phyloP scores from a whole-genome alignment of 2,888 invertebrate genomes.

The Marronus borbonicus region DNA sequence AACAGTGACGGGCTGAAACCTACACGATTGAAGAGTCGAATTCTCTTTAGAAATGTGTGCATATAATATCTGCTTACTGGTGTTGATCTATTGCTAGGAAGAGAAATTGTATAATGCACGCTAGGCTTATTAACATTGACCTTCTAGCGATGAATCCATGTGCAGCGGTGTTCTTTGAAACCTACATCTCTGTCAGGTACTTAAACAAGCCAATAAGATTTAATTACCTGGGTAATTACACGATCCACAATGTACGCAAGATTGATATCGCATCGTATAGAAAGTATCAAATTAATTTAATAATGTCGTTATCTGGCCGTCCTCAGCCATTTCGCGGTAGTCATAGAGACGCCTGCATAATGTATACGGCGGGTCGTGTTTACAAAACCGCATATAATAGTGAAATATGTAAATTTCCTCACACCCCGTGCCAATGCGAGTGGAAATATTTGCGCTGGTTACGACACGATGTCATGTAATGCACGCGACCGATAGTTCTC shows the following conservation, averaged over 20 bases:
- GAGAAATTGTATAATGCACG: too few relatives aligned
- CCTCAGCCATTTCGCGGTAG: slow-evolving; percentile 30
- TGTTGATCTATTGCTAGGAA: too few relatives aligned
- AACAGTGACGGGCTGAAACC: too few relatives aligned
- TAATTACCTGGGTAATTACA: slow-evolving; percentile 42
- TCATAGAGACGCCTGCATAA: slow-evolving; percentile 17
- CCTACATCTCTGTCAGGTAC: not conserved
- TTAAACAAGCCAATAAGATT: slow-evolving; percentile 9
- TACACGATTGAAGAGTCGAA: too few relatives aligned
- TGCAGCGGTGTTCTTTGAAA: too few relatives aligned
- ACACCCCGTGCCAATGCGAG: slow-evolving; percentile 19
- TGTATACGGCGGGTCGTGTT: slow-evolving; percentile 22
- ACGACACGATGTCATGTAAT: slow-evolving; percentile 25
- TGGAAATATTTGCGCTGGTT: slow-evolving; percentile 32
- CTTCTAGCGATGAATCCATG: too few relatives aligned
- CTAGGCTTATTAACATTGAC: too few relatives aligned
- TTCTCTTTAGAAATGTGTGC: too few relatives aligned
- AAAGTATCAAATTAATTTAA: slow-evolving; percentile 47
- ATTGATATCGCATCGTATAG: not conserved
- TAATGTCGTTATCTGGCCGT: slow-evolving; percentile 37
- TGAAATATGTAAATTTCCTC: slow-evolving; percentile 46
- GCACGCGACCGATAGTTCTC: not conserved
- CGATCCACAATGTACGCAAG: not conserved
- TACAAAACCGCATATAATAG: slow-evolving; percentile 29
- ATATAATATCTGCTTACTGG: too few relatives aligned